phyloP scores from a whole-genome alignment of 2,888 invertebrate genomes.

The Xanthorhoe spadicearia region DNA sequence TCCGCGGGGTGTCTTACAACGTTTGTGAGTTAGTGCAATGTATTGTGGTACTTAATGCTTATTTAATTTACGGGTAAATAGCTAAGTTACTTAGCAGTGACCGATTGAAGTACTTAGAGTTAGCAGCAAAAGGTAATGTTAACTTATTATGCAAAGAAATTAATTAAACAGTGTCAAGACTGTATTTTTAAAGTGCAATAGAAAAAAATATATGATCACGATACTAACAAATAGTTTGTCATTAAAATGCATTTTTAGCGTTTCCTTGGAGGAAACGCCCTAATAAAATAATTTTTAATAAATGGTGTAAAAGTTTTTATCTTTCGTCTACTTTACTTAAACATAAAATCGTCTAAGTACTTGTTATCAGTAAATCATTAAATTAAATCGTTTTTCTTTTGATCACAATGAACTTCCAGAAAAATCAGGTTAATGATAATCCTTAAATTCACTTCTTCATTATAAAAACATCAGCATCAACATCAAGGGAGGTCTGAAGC shows the following conservation, averaged over 20 bases:
- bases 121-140: no score
- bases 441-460: neutral
- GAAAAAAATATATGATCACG: no score
- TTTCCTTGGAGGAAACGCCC: no score
- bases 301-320: no score
- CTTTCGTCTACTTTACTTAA: no score
- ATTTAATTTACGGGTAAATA: constrained; percentile 13
- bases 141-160: no score
- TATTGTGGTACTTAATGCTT: neutral
- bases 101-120: neutral
- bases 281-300: no score
- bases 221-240: no score
- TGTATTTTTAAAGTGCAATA: no score
- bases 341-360: neutral
- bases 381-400: neutral
- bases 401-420: neutral
- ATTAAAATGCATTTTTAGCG: no score
- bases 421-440: neutral
- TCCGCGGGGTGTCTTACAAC: constrained; percentile 19
- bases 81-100: neutral
- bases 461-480: constrained; percentile 17
- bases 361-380: neutral
- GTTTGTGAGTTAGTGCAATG: constrained; percentile 23
- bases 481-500: constrained; percentile 24
- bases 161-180: no score